Conservation (phyloP, 2,888 invertebrate species). For the Xanthorhoe designata region DNA sequence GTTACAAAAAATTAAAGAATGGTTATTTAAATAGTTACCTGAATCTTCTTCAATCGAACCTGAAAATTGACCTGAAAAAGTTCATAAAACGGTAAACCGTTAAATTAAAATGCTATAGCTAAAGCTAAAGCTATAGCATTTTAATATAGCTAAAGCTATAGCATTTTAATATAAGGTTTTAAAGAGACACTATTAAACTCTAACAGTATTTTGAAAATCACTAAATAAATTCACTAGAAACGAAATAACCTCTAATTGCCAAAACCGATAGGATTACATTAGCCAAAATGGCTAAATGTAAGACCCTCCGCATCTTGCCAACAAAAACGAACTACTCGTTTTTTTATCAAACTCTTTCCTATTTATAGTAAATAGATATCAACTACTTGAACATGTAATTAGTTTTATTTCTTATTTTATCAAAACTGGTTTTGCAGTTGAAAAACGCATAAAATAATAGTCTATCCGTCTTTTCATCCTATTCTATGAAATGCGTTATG, state of each 20-base stretch:
- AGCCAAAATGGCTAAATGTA: constrained; percentile 18
- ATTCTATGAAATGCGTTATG: no score
- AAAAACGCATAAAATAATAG: background rate
- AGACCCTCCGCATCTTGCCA: constrained; percentile 15
- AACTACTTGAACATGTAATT: constrained; percentile 1
- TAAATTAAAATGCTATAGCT: no score
- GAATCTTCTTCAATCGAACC: no score
- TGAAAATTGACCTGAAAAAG: no score
- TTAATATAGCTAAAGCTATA: no score
- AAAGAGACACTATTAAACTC: background rate
- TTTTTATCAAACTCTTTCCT: constrained; percentile 1
- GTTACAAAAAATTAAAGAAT: no score
- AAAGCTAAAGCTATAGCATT: no score
- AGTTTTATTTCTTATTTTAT: constrained; percentile 2
- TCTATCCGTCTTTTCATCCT: background rate
- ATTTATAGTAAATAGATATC: constrained; percentile 13
- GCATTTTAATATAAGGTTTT: no score
- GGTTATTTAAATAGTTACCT: no score
- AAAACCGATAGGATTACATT: background rate
- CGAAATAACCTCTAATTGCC: background rate
- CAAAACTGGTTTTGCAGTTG: background rate
- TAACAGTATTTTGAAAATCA: constrained; percentile 11
- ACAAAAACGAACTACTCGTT: constrained; percentile 1
- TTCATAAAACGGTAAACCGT: no score
- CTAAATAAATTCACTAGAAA: background rate